Evolutionary conservation across 2,797 vertebrate species (phyloP), one percentile per base, ranked within the genome.

Genomic region (Lagocephalus sceleratus): DNA sequence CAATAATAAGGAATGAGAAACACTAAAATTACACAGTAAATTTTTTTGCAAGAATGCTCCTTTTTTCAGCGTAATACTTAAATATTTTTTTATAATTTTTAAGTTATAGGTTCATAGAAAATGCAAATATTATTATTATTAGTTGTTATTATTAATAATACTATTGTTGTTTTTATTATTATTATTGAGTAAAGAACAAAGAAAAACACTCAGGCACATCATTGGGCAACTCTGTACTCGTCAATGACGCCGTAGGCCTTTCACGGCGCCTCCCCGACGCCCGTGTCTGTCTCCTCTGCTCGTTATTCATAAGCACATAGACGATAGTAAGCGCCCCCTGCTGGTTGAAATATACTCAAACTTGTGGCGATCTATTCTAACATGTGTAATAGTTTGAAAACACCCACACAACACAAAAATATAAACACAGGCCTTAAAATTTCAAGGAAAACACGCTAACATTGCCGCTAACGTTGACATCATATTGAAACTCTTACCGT

Each of bases 281-380:
- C 68, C 62, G 73, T 80, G 48, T 22, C 58, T 7, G 12, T 11
- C 29, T 5, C 35, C 7, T 20, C 20, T 2, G 40, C 0, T 5
- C 19, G 20, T 20, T 71, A 56, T 44, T 61, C 66, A 54, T 21
- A 26, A 17, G 21, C 42, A 14, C 48, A 17, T 40, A 16, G 11
- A 54, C 0, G 1, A 23, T 5, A 48, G 5, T 1, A 48, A 49
- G 76, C 81, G 83, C 81, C 83, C 41, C 20, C 81, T 47, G 52
- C 65, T 12, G 81, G 71, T 55, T 14, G 48, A 51, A 49, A 19
- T 17, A 0, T 38, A 48, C 51, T 25, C 10, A 40, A 67, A 52
- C 49, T 3, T 3, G 32, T 29, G 47, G 16, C 3, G 25, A 44
- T 1, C 1, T 29, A n/a, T 39, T 22, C 38, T 15, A 21, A 10